Base-by-base conservation (phyloP, 1,140 invertebrate species). In the Forficula auricularia region DNA sequence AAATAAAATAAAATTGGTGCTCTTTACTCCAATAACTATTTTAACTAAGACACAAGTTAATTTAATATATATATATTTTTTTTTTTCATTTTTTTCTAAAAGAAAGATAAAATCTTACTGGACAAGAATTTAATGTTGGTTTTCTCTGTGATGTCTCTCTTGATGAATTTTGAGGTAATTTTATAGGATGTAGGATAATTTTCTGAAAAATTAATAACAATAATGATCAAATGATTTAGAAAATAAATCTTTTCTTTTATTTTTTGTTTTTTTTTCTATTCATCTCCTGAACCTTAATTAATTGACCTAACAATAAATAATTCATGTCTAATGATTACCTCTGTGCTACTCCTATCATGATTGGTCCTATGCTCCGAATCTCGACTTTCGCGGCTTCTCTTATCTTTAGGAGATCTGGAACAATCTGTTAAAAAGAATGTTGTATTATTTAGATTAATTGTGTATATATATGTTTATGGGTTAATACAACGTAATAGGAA, bases 301-400 rank as follows among this genome's bases (percentile, higher is more conserved):
- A 44, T 35, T 40, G 4, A 27, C 4, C 4, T 6, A 47, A 20
- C 3, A 33, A 36, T 36, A 19, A 34, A 22, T 40, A 44, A 37
- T 42, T 9, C 39, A 39, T 43, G 31, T 36, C 40, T 7, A 50
- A 18, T 43, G 53, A 45, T 73, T 62, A 77, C 75, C 60, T 82
- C 77, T 49, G 73, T 64, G 58, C 75, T 76, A 68, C 71, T 77
- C 72, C 81, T 75, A 68, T 84, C 81, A 67, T 84, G 80, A 64
- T 82, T 84, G 63, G 77, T 82, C 59, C 80, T 75, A 63, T 80
- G 78, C 60, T 84, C 81, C 49, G 77, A 73, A 57, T 84, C 81
- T 54, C 75, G 68, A 61, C 77, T 72, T 58, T 80, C 75, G 32
- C 73, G 65, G 63, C 71, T 77, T 57, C 82, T 71, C 64, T 83